Evolutionary conservation across 1,140 invertebrate genomes (phyloP), one percentile per base, ranked within the genome.

Genomic region (Scaptomyza graminum): DNA sequence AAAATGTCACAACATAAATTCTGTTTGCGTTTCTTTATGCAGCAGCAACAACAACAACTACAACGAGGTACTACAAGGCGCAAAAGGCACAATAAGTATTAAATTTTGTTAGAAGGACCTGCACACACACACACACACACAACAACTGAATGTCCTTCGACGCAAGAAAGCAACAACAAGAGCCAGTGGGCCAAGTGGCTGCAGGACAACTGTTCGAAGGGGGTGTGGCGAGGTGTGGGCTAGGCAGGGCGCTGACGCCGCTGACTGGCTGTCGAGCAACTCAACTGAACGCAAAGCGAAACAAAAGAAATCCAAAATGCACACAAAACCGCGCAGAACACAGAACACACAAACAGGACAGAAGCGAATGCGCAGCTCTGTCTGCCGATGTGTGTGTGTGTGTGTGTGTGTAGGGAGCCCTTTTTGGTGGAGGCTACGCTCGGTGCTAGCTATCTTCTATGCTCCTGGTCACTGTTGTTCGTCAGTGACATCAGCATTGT

Each of bases 1-100:
- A 90, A 90, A 90, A 90, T 90, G 90, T 90, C 89, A 90, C 89
- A 90, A 90, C 89, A 90, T 90, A 90, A 90, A 90, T 90, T 90
- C 89, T 81, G 79, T 79, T 84, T 90, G 82, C 83, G 76, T 76
- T 85, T 90, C 79, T 87, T 90, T 85, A 80, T 89, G 85, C 85
- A 84, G 62, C 73, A 72, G 64, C 77, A 65, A 28, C 59, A 49
- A 22, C 64, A 66, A 55, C 55, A 59, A 59, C 54, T 77, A 41
- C 63, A 72, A 28, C 28, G 51, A 63, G 31, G 44, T 47, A 16
- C 41, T 47, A 16, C 49, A 64, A 64, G 41, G 65, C 80, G 71
- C 44, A 69, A 63, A 69, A 72, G 50, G 80, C 72, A 77, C 82
- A 82, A 88, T 81, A 87, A 87, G 82, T 82, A 88, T 87, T 87